Evolutionary conservation across 2,797 vertebrate genomes (phyloP).

Genomic region (Phataginus tricuspis): DNA sequence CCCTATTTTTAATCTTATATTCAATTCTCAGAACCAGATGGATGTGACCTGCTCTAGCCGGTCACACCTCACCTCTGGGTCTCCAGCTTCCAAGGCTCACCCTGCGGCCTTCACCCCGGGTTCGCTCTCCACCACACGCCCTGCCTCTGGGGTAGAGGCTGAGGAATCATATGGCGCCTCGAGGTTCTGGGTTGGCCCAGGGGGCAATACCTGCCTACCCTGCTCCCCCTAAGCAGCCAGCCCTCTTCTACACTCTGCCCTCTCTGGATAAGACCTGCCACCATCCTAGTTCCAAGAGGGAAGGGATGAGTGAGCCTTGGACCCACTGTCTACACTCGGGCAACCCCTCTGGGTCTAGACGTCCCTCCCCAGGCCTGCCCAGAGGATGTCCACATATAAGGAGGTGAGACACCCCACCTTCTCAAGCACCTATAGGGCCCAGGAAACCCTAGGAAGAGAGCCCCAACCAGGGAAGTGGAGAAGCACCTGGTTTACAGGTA

Average conservation of each 20-base stretch:
- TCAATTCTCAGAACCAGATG: neutral
- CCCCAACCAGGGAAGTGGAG: neutral
- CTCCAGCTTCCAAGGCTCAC: neutral
- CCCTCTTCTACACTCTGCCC: neutral
- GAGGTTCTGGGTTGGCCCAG: neutral
- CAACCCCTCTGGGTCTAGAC: neutral
- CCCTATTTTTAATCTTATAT: neutral
- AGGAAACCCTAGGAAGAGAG: neutral
- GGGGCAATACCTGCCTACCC: neutral
- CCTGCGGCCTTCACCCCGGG: neutral
- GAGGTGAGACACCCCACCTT: neutral
- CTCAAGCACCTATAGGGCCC: accelerated
- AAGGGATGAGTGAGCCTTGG: neutral
- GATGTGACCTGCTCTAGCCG: neutral
- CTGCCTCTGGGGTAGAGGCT: neutral
- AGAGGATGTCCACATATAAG: neutral
- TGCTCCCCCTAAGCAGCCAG: neutral
- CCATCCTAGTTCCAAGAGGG: neutral
- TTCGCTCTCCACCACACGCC: neutral
- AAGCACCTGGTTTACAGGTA: neutral
- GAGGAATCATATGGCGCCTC: neutral
- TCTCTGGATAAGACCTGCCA: neutral
- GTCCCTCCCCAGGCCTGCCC: neutral
- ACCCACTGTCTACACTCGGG: neutral
- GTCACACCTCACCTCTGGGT: neutral